phyloP scores from a whole-genome alignment of 1,140 invertebrate species.

The Aphidius gifuensis region DNA sequence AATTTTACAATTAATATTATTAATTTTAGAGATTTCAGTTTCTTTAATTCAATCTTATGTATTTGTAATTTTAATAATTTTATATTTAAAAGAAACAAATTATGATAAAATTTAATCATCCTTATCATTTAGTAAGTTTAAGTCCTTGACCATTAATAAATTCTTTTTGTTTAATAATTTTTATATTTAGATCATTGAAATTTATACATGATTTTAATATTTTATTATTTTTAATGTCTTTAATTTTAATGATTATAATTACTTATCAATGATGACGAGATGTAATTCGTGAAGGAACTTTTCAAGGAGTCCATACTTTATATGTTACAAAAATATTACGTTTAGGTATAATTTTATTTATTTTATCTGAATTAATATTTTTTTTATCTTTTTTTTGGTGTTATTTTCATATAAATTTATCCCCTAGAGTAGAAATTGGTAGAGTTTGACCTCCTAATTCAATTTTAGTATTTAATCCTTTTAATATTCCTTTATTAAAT shows the following conservation, averaged over 20 bases:
- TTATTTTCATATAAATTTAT: conserved; percentile 64
- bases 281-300: conserved; percentile 59
- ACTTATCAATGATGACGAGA: conserved; percentile 66
- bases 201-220: conserved; percentile 50
- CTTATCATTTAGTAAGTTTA: conserved; percentile 57
- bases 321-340: conserved; percentile 54
- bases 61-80: conserved; percentile 53
- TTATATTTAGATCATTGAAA: conserved; percentile 52
- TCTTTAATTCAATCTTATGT: conserved; percentile 60
- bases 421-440: conserved; percentile 62
- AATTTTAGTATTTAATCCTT: conserved; percentile 18
- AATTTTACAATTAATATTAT: conserved; percentile 54
- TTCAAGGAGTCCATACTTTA: conserved; percentile 56
- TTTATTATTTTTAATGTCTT: conserved; percentile 50
- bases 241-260: conserved; percentile 36
- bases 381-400: conserved; percentile 64
- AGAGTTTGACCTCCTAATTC: conserved; percentile 55
- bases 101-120: conserved; percentile 49
- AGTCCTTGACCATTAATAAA: conserved; percentile 58
- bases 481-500: conserved; percentile 62
- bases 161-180: conserved; percentile 48
- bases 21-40: conserved; percentile 55
- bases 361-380: conserved; percentile 64
- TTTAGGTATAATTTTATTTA: conserved; percentile 64
- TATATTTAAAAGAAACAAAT: conserved; percentile 57